Evolutionary conservation across 2,113 vertebrate genomes (phyloP).

Genomic region (Jaculus jaculus): DNA sequence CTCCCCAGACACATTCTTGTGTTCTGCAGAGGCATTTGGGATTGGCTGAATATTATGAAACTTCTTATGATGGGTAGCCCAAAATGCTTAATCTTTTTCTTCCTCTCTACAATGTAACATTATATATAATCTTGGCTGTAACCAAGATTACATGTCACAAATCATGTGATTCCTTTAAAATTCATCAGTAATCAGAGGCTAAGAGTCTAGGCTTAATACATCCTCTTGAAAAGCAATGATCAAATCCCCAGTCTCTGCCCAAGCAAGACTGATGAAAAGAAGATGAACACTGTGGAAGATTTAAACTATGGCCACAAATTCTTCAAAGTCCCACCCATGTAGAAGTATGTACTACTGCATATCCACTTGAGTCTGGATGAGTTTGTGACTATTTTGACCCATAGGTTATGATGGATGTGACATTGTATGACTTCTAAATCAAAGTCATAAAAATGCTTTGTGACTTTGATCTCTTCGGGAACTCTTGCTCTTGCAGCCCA

Average conservation of each 20-base stretch:
- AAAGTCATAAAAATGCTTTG: not conserved
- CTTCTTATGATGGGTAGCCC: not conserved
- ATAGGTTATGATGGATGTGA: not conserved
- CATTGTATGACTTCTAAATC: not conserved
- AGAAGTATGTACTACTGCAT: not conserved
- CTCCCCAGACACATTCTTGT: not conserved
- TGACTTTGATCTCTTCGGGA: not conserved
- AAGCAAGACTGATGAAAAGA: not conserved
- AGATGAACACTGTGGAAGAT: not conserved
- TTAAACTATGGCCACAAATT: not conserved
- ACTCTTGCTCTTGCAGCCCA: not conserved
- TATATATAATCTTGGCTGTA: not conserved
- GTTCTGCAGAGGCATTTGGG: not conserved
- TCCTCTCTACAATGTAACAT: not conserved
- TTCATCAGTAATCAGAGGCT: not conserved
- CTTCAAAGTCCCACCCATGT: not conserved
- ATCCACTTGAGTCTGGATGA: not conserved
- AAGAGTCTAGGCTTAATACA: not conserved
- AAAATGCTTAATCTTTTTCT: not conserved
- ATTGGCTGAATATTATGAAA: not conserved
- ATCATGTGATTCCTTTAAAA: constrained; percentile 5
- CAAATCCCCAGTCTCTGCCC: too few relatives aligned
- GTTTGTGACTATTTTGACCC: not conserved
- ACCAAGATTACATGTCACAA: not conserved
- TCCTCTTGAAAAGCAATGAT: not conserved